Percentiles rank a stretch among this genome's conserved stretches.
Conservation (phyloP, 2,113 vertebrate species). For the Corvus cornix region DNA sequence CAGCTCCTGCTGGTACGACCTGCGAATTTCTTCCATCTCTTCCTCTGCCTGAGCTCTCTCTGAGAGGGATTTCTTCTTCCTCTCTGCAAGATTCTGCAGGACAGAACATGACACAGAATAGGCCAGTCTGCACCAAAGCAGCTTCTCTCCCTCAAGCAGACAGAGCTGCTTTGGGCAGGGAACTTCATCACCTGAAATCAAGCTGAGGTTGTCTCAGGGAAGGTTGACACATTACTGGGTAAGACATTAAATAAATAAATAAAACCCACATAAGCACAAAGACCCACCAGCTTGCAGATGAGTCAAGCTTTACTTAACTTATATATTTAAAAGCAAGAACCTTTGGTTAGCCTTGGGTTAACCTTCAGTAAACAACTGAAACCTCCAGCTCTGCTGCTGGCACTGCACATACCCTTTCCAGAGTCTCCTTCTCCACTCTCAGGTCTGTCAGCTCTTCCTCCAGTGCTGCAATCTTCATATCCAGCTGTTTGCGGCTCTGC, state of each 20-base stretch:
- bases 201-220: neutral
- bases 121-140: neutral
- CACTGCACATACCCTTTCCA: conserved; percentile 78
- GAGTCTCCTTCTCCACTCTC: conserved; percentile 81
- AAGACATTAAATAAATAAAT: neutral
- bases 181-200: neutral
- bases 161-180: neutral
- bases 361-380: neutral
- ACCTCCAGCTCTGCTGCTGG: neutral
- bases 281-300: neutral
- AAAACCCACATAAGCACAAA: neutral
- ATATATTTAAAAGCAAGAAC: neutral
- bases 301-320: neutral
- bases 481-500: conserved; percentile 85
- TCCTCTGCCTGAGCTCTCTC: conserved; percentile 87
- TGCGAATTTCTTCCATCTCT: conserved; percentile 88
- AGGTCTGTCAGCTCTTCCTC: conserved; percentile 90
- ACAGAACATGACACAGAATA: neutral
- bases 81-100: conserved; percentile 83
- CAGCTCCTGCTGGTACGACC: conserved; percentile 81
- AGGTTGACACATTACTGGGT: neutral
- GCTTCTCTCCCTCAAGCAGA: neutral
- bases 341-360: neutral
- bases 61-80: conserved; percentile 86
- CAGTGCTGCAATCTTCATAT: conserved; percentile 75